Base-by-base conservation (phyloP, 2,888 invertebrate genomes). In the Tridacna crocea region DNA sequence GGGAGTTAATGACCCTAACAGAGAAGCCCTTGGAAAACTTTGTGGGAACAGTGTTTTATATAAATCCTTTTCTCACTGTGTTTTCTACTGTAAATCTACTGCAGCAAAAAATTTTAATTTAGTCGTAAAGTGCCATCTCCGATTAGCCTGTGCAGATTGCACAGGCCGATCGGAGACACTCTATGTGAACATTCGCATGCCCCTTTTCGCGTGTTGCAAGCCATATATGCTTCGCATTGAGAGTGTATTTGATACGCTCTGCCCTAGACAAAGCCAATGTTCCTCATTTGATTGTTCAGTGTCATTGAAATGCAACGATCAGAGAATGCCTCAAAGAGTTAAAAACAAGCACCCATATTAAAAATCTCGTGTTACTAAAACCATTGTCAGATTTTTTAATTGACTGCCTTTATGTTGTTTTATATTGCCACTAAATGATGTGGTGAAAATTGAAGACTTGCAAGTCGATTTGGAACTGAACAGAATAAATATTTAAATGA, bases 401-500 rank as follows among this genome's bases (percentile, higher is more conserved):
- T 51, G 70, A 70, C 70, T 26, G 22, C n/a, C 70, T 48, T 70
- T 70, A 70, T 70, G 51, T 12, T 70, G 70, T 70, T 70, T 70
- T 70, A 70, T 75, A 65, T 75, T 51, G 27, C 66, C 70, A 46
- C 70, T 82, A 80, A 80, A 83, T 83, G 77, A 80, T 77, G 83
- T 83, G 80, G 76, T 63, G 79, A 84, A 84, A 84, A 84, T 84
- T 84, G 81, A 84, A 80, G 80, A 76, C 73, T 80, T 74, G 80
- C 79, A 79, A 79, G 84, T 82, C 81, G 84, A 79, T 81, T 81
- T 84, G 77, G 81, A 84, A 81, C 81, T 84, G 77, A 84, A 84
- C 84, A 77, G 84, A 85, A 82, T 86, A 84, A 86, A 83, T 86
- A 84, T 86, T 86, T 86, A 82, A 86, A 86, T 86, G 82, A 78